Percentiles rank a stretch among this genome's conserved stretches.
Evolutionary conservation across 2,113 vertebrate species (phyloP).

Genomic region (Varanus komodoensis): DNA sequence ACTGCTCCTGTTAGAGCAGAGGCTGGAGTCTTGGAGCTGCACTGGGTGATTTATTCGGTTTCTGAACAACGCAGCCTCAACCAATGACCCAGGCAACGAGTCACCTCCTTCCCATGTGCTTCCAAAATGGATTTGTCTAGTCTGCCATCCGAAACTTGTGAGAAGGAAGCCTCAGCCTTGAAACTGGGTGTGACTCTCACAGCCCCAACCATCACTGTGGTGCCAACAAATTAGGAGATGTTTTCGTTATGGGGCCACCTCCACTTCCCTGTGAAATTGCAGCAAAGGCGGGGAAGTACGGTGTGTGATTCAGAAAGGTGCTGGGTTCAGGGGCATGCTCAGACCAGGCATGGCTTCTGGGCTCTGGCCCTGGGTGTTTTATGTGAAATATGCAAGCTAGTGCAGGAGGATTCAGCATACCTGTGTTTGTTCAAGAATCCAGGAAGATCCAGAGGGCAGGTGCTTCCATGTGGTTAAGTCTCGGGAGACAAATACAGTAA

Average conservation of each 20-base stretch:
- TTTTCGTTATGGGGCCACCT: no score
- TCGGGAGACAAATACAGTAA: not conserved
- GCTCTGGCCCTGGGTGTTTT: no score
- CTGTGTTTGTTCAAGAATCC: accelerated
- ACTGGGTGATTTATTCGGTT: not conserved
- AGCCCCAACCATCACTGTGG: no score
- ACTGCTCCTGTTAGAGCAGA: not conserved
- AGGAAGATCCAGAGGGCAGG: not conserved
- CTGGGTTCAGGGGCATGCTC: not conserved
- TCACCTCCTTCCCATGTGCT: not conserved
- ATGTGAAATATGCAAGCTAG: not conserved
- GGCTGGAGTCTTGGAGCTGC: not conserved
- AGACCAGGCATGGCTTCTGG: not conserved
- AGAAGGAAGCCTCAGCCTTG: not conserved
- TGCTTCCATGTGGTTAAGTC: accelerated
- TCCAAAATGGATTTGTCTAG: not conserved
- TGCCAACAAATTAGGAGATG: no score
- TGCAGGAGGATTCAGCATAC: accelerated
- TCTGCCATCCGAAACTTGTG: not conserved
- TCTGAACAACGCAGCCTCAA: not conserved
- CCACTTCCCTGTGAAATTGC: no score
- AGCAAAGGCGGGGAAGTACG: no score
- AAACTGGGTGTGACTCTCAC: no score
- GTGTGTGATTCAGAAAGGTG: no score
- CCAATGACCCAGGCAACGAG: no score